Conservation (phyloP, 2,888 invertebrate species). For the Drosophila anceps region DNA sequence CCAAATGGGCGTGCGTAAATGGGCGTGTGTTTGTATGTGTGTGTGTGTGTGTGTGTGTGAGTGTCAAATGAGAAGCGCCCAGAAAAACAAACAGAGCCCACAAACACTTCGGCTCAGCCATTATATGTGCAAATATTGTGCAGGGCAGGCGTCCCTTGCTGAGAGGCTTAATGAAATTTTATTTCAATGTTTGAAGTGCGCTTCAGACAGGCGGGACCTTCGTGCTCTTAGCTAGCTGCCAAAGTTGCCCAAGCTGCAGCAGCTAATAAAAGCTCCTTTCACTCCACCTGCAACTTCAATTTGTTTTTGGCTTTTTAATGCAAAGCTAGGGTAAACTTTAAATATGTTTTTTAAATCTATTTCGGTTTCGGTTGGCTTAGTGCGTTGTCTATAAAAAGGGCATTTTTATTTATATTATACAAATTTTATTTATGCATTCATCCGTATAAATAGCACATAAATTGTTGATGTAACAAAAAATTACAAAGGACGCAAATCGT, state of each 20-base stretch:
- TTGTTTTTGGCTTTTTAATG: not conserved
- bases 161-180: slow-evolving; percentile 61
- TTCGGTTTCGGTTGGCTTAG: slow-evolving; percentile 25
- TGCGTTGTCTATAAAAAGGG: slow-evolving; percentile 53
- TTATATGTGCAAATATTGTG: slow-evolving; percentile 70
- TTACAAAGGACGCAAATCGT: slow-evolving; percentile 44
- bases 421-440: slow-evolving; percentile 73
- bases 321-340: slow-evolving; percentile 4
- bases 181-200: slow-evolving; percentile 69
- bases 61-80: slow-evolving; percentile 38
- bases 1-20: slow-evolving; percentile 33
- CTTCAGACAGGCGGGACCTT: slow-evolving; percentile 43
- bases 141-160: slow-evolving; percentile 19
- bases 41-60: slow-evolving; percentile 9
- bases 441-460: slow-evolving; percentile 67
- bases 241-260: slow-evolving; percentile 46
- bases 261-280: slow-evolving; percentile 12
- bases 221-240: slow-evolving; percentile 46
- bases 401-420: slow-evolving; percentile 67
- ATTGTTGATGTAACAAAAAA: slow-evolving; percentile 48
- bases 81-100: slow-evolving; percentile 45
- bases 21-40: slow-evolving; percentile 18
- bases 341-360: slow-evolving; percentile 31
- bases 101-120: slow-evolving; percentile 57
- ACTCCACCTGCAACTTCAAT: not conserved